A percentile compares a stretch with the other conserved stretches of the same genome.
These are phyloP conservation scores for Axinella damicornis DNA, from an alignment of 37 sponge, comb jelly and placozoan species.

Conservation along the genomic window DNA sequence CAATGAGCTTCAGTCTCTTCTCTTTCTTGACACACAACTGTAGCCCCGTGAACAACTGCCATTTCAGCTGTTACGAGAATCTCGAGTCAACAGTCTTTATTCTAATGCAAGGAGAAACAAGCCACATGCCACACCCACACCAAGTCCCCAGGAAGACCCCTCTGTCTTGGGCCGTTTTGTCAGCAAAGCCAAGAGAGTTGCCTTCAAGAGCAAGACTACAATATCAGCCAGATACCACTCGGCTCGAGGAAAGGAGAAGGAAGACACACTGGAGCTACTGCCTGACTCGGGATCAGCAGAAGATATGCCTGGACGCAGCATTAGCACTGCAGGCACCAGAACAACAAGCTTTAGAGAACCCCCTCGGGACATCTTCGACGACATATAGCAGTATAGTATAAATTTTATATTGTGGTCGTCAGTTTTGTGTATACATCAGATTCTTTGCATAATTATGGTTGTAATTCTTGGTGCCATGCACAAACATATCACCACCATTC, in stretches of 20 bases:
- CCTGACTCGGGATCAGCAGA: constrained; percentile 6
- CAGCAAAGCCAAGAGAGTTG: constrained; percentile 30
- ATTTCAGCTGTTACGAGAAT: constrained; percentile 37
- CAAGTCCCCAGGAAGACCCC: neutral
- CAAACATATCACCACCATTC: too few species aligned
- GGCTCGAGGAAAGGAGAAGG: constrained; percentile 1
- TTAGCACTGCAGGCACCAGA: neutral
- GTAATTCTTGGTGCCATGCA: too few species aligned
- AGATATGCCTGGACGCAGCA: neutral
- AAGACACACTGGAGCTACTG: constrained; percentile 42
- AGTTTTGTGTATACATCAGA: too few species aligned
- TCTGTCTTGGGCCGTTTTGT: neutral
- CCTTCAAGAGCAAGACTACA: neutral
- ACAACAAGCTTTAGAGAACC: constrained; percentile 3
- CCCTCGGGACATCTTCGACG: constrained; percentile 28
- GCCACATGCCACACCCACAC: neutral
- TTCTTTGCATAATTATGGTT: too few species aligned
- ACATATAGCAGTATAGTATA: neutral
- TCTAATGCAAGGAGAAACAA: neutral
- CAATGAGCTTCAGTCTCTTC: too few species aligned
- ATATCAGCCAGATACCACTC: constrained; percentile 26
- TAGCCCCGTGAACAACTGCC: constrained; percentile 34
- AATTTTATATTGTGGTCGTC: too few species aligned
- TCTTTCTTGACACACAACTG: too few species aligned
- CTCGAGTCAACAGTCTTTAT: neutral